A percentile compares a stretch with the other conserved stretches of the same genome.
Evolutionary conservation across 2,888 invertebrate genomes (phyloP).

Genomic region (Lydus trimaculatus): DNA sequence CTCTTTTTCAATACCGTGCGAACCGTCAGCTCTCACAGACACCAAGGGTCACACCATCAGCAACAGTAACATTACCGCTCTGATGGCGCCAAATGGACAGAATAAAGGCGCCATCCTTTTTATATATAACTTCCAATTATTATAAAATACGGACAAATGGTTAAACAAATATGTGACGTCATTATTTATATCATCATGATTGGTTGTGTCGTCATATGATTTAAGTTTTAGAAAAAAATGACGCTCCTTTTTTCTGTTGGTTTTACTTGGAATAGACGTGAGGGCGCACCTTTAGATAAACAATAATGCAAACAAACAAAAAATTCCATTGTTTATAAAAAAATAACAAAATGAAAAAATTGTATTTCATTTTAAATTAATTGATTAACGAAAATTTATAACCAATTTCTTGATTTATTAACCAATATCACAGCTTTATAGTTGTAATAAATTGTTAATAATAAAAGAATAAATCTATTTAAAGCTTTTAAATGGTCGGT

Average conservation of each 20-base stretch:
- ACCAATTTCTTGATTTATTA: background rate
- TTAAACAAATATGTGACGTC: background rate
- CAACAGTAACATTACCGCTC: slow-evolving; percentile 4
- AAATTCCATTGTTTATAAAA: background rate
- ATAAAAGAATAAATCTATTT: slow-evolving; percentile 5
- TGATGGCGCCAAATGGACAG: slow-evolving; percentile 9
- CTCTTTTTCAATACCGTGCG: background rate
- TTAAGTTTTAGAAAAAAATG: background rate
- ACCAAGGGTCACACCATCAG: slow-evolving; percentile 3
- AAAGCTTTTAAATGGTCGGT: background rate
- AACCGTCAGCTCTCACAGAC: background rate
- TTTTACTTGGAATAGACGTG: slow-evolving; percentile 3
- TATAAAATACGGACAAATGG: background rate
- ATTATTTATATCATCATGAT: background rate
- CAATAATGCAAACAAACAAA: background rate
- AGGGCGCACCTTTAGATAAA: background rate
- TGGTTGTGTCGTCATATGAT: background rate
- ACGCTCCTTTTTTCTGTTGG: background rate
- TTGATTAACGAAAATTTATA: slow-evolving; percentile 6
- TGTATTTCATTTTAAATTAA: background rate
- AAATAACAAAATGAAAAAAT: background rate
- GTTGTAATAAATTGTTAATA: slow-evolving; percentile 5
- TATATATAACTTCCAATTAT: background rate
- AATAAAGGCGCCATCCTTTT: slow-evolving; percentile 11
- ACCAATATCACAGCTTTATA: background rate